These are phyloP conservation scores for Harmothoe impar DNA, from an alignment of 2,888 invertebrate species.

Conservation along the genomic window DNA sequence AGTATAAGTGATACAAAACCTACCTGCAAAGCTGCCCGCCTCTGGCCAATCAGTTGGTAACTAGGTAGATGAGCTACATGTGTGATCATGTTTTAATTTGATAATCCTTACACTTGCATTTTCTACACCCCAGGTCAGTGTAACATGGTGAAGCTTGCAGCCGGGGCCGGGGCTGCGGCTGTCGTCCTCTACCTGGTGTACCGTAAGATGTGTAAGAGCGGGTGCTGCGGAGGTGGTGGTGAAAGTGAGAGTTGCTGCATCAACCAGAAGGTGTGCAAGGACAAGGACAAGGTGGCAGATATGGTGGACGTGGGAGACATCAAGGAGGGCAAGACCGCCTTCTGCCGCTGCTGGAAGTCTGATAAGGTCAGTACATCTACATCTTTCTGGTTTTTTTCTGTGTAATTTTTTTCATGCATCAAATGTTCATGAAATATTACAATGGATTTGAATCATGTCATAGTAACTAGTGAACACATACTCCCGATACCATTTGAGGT, in stretches of 20 bases:
- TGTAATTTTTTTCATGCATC: too few relatives aligned
- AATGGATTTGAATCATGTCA: too few relatives aligned
- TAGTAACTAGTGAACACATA: too few relatives aligned
- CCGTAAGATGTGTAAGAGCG: slow-evolving; percentile 47
- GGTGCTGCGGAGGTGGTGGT: slow-evolving; percentile 26
- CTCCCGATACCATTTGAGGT: too few relatives aligned
- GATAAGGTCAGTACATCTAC: slow-evolving; percentile 88
- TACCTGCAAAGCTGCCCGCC: too few relatives aligned
- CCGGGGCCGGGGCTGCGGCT: slow-evolving; percentile 36
- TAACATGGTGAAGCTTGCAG: background rate
- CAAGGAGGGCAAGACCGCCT: slow-evolving; percentile 92
- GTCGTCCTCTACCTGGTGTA: slow-evolving; percentile 47
- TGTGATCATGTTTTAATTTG: too few relatives aligned
- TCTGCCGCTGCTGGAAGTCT: slow-evolving; percentile 98
- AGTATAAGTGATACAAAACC: too few relatives aligned
- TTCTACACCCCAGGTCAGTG: background rate
- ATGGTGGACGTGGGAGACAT: slow-evolving; percentile 96
- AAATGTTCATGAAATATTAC: too few relatives aligned
- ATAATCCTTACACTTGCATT: too few relatives aligned
- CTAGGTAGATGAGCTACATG: too few relatives aligned
- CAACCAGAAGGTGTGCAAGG: slow-evolving; percentile 90
- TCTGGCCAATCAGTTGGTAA: too few relatives aligned
- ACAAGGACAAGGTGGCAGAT: slow-evolving; percentile 93
- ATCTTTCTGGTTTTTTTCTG: background rate
- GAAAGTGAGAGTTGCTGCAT: slow-evolving; percentile 80